Conservation (phyloP, 2,113 vertebrate genomes). For the Crotalus viridis region DNA sequence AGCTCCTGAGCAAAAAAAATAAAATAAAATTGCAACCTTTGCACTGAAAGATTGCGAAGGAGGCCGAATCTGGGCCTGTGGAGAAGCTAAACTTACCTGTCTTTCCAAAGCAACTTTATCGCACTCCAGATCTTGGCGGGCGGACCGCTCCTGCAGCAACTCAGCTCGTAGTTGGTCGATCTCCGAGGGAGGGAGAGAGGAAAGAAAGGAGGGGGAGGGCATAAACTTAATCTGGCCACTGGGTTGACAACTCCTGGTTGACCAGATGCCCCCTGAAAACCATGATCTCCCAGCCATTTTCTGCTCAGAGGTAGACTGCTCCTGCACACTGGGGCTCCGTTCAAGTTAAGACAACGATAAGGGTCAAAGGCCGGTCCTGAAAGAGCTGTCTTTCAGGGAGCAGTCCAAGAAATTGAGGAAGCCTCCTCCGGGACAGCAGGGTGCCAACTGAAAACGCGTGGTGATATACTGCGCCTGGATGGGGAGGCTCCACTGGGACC, state of each 20-base stretch:
- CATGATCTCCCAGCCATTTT: background rate
- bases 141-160: conserved; percentile 88
- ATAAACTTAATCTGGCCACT: background rate
- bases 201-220: background rate
- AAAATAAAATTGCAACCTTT: background rate
- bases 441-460: background rate
- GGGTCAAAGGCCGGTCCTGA: background rate
- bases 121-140: conserved; percentile 91
- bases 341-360: background rate
- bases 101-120: conserved; percentile 92
- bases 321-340: background rate
- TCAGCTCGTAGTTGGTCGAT: conserved; percentile 90
- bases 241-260: too few relatives aligned
- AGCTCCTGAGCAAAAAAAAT: background rate
- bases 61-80: background rate
- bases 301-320: background rate
- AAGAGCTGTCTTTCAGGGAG: background rate
- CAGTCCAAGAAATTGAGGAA: background rate
- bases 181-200: conserved; percentile 53
- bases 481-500: background rate
- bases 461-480: background rate
- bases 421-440: background rate
- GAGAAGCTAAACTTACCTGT: conserved; percentile 75
- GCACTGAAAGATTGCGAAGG: background rate
- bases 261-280: background rate